Percentiles rank a stretch among this genome's conserved stretches.
phyloP scores from a whole-genome alignment of 2,797 vertebrate genomes.

The Poeciliopsis turneri region DNA sequence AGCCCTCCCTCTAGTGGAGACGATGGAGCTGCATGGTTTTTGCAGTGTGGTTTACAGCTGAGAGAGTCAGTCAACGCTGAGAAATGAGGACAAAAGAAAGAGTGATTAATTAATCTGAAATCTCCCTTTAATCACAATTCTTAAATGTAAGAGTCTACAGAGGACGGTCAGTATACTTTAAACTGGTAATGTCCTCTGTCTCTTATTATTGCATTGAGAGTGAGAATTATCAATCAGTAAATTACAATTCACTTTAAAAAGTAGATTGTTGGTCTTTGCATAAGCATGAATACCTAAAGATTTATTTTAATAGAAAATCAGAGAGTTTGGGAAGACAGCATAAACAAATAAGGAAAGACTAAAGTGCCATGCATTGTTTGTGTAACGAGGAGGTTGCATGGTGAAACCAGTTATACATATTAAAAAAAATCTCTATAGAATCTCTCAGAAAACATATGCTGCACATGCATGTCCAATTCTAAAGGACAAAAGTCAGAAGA shows the following conservation, averaged over 20 bases:
- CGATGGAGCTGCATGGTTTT: constrained; percentile 54
- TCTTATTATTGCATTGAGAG: background rate
- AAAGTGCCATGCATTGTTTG: background rate
- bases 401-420: background rate
- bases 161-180: background rate
- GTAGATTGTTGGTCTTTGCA: background rate
- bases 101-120: constrained; percentile 8
- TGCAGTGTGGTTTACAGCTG: constrained; percentile 52
- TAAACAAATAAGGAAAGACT: background rate
- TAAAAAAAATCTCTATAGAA: background rate
- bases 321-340: background rate
- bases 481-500: background rate
- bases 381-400: background rate
- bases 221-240: background rate
- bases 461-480: background rate
- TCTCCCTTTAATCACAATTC: constrained; percentile 1
- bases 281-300: background rate
- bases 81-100: constrained; percentile 5
- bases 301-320: background rate
- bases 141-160: background rate
- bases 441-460: background rate
- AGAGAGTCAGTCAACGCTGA: constrained; percentile 45
- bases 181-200: background rate
- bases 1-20: constrained; percentile 85
- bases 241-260: background rate